Percentiles rank a stretch among this genome's conserved stretches.
Evolutionary conservation across 2,888 invertebrate species (phyloP).

Genomic region (Drosophila merina): DNA sequence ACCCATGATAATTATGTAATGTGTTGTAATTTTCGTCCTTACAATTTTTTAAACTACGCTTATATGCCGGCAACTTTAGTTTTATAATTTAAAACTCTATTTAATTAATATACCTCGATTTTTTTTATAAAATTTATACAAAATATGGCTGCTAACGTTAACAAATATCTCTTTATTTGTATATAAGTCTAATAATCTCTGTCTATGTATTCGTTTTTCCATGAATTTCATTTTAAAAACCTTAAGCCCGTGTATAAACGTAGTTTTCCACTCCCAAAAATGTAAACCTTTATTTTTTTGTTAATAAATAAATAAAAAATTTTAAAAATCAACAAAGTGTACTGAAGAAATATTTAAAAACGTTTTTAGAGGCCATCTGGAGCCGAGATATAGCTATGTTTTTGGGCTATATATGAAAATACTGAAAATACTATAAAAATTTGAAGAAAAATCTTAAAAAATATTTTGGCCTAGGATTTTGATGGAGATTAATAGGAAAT

Average conservation of each 20-base stretch:
- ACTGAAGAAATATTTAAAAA: no score
- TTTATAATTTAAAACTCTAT: no score
- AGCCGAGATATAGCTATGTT: no score
- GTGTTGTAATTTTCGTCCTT: constrained; percentile 22
- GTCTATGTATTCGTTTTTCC: background rate
- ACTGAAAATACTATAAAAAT: no score
- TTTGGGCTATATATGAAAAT: no score
- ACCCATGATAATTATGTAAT: constrained; percentile 14
- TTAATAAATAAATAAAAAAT: constrained; percentile 1
- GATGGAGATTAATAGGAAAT: background rate
- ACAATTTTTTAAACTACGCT: background rate
- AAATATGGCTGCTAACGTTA: background rate
- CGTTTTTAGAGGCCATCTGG: no score
- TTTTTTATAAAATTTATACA: background rate
- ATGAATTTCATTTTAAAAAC: background rate
- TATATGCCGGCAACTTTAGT: background rate
- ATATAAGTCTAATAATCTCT: background rate
- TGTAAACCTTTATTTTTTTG: background rate
- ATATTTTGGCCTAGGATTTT: background rate
- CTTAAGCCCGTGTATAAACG: background rate
- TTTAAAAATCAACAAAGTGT: background rate
- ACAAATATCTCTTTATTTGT: background rate
- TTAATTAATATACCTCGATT: background rate
- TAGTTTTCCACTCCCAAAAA: background rate
- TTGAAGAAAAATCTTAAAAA: no score